Base-by-base conservation (phyloP, 2,113 vertebrate genomes). In the Oreochromis niloticus region DNA sequence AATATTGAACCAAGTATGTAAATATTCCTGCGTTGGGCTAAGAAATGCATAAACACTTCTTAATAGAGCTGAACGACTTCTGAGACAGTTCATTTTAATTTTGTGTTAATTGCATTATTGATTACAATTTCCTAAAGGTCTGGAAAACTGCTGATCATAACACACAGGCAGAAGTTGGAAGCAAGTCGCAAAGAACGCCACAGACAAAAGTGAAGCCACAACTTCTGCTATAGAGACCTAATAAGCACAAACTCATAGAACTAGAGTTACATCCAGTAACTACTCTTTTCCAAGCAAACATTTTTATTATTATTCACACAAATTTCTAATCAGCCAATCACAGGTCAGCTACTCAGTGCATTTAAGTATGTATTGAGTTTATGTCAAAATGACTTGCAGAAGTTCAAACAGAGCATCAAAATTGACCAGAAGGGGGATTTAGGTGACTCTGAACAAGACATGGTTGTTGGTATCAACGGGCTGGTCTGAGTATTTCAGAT, bases 301-400 rank as follows among this genome's bases (percentile, higher is more conserved):
- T 48, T 30, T 9, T 75, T 75, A 75, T 30, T 75, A 16, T 30
- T 27, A 27, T 48, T 75, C 41, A 48, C 7, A 27, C 41, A 73
- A 48, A 73, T 73, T 27, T 73, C 68, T 17, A 73, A 73, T 73
- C 22, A 73, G 22, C 68, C 68, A 73, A 73, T 27, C 14, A 27
- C 13, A 48, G 24, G 5, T 27, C 22, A 73, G 13, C 22, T 27
- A 46, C 39, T 73, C 41, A 27, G 13, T 27, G 13, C 41, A 46
- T 27, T 73, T 73, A 73, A 43, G 39, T 16, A 73, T 27, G 68
- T 14, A 43, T n/a, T 71, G 63, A 71, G 36, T 71, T 71, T 39
- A 39, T 41, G 5, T 68, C 36, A 41, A 22, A 41, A 68, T 13
- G 63, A 68, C 63, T 39, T 24, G 36, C 36, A 41, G 36, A 43